phyloP scores from a whole-genome alignment of 1,140 invertebrate genomes.

The Lordiphosa clarofinis region DNA sequence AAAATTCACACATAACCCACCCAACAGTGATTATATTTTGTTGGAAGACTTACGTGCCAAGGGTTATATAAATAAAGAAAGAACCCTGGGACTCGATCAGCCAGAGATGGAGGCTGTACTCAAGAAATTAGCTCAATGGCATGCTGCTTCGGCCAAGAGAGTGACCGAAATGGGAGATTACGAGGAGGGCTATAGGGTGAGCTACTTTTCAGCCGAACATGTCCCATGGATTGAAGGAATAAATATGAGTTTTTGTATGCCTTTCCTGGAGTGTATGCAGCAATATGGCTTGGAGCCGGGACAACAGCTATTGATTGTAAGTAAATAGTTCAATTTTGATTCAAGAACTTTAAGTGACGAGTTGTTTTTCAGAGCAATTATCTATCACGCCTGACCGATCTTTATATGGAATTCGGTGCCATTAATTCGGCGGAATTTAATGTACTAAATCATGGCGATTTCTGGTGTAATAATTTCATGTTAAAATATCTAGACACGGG shows the following conservation, averaged over 20 bases:
- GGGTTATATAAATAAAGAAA: slow-evolving; percentile 79
- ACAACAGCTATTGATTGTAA: slow-evolving; percentile 46
- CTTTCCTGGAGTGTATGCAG: slow-evolving; percentile 64
- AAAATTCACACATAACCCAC: slow-evolving; percentile 29
- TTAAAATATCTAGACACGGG: slow-evolving; percentile 58
- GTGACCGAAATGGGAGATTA: slow-evolving; percentile 43
- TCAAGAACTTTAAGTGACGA: background rate
- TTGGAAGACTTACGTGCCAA: slow-evolving; percentile 44
- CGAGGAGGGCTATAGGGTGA: slow-evolving; percentile 35
- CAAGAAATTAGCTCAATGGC: slow-evolving; percentile 82
- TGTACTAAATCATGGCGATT: slow-evolving; percentile 84
- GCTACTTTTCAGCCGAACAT: slow-evolving; percentile 48
- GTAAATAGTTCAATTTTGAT: background rate
- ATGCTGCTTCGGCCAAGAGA: slow-evolving; percentile 78
- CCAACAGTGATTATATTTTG: slow-evolving; percentile 53
- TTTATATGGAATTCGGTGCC: slow-evolving; percentile 54
- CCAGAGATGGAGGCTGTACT: slow-evolving; percentile 80
- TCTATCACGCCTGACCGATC: slow-evolving; percentile 43
- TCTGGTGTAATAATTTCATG: slow-evolving; percentile 79
- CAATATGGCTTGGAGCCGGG: slow-evolving; percentile 48
- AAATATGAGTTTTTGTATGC: slow-evolving; percentile 48
- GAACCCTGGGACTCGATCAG: slow-evolving; percentile 80
- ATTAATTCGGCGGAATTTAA: slow-evolving; percentile 80
- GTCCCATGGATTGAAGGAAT: slow-evolving; percentile 48
- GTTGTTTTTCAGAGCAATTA: slow-evolving; percentile 52